Evolutionary conservation across 2,888 invertebrate genomes (phyloP).

Genomic region (Chrysopilus asiliformis): DNA sequence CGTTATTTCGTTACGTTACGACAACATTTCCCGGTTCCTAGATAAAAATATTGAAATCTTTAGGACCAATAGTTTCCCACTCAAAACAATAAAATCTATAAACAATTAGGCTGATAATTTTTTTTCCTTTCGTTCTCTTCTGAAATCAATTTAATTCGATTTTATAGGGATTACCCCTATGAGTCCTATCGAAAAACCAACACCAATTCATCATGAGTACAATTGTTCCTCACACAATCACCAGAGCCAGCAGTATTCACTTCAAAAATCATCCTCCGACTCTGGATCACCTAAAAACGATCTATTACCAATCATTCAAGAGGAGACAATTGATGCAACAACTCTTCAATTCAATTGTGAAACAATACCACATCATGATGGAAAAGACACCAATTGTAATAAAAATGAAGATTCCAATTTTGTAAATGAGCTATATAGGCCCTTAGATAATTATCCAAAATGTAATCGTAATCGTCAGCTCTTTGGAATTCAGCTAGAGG

Average conservation of each 20-base stretch:
- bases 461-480: conserved; percentile 13
- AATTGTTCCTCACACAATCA: not conserved
- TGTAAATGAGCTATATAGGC: not conserved
- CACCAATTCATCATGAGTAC: not conserved
- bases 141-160: too few relatives aligned
- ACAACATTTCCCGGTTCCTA: too few relatives aligned
- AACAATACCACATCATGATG: not conserved
- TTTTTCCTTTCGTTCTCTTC: too few relatives aligned
- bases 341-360: not conserved
- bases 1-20: too few relatives aligned
- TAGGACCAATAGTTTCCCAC: too few relatives aligned
- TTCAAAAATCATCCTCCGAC: not conserved
- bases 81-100: too few relatives aligned
- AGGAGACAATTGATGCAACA: not conserved
- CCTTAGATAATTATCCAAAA: conserved; percentile 8
- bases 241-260: not conserved
- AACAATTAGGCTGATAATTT: too few relatives aligned
- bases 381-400: conserved; percentile 2
- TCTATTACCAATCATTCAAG: not conserved
- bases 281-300: not conserved
- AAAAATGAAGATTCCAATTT: conserved; percentile 3
- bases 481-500: conserved; percentile 15
- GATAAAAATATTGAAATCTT: too few relatives aligned
- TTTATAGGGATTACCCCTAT: conserved; percentile 8
- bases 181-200: conserved; percentile 14